Percentiles rank a stretch among this genome's conserved stretches.
phyloP scores from a whole-genome alignment of 2,888 invertebrate species.

The Aquatica leii region DNA sequence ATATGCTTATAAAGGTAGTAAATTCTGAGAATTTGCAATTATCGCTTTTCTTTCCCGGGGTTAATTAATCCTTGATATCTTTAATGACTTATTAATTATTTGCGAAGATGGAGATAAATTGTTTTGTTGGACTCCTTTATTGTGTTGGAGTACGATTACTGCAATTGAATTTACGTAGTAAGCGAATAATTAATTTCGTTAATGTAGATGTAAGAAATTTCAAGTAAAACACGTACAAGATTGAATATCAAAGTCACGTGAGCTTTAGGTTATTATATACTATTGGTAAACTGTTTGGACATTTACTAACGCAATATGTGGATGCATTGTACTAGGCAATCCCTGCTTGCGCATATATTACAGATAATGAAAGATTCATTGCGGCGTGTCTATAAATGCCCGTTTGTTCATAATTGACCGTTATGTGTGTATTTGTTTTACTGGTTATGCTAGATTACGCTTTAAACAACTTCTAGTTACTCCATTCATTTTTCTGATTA shows the following conservation, averaged over 20 bases:
- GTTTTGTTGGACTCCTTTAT: conserved; percentile 5
- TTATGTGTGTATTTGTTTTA: conserved; percentile 3
- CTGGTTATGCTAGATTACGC: conserved; percentile 1
- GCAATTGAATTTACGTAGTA: conserved; percentile 11
- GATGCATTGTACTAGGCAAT: conserved; percentile 3
- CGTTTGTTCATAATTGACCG: conserved; percentile 9
- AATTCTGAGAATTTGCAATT: conserved; percentile 5
- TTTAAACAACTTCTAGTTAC: too few species aligned
- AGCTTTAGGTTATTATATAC: conserved; percentile 11
- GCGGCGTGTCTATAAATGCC: conserved; percentile 9
- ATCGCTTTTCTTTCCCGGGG: conserved; percentile 1
- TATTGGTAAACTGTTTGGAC: conserved; percentile 12
- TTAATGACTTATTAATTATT: conserved; percentile 13
- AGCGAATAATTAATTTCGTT: conserved; percentile 13
- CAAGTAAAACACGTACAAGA: conserved; percentile 1
- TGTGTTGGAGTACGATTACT: conserved; percentile 9
- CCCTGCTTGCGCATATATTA: conserved; percentile 14
- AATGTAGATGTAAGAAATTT: conserved; percentile 11
- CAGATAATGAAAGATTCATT: conserved; percentile 13
- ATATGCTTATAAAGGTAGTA: conserved; percentile 13
- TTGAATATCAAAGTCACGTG: conserved; percentile 11
- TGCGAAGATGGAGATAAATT: conserved; percentile 9
- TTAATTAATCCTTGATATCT: conserved; percentile 12
- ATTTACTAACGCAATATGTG: conserved; percentile 12
- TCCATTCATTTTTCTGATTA: conserved; percentile 7